These are phyloP conservation scores for Bujurquina vittata DNA, from an alignment of 2,113 vertebrate genomes.

Conservation along the genomic window DNA sequence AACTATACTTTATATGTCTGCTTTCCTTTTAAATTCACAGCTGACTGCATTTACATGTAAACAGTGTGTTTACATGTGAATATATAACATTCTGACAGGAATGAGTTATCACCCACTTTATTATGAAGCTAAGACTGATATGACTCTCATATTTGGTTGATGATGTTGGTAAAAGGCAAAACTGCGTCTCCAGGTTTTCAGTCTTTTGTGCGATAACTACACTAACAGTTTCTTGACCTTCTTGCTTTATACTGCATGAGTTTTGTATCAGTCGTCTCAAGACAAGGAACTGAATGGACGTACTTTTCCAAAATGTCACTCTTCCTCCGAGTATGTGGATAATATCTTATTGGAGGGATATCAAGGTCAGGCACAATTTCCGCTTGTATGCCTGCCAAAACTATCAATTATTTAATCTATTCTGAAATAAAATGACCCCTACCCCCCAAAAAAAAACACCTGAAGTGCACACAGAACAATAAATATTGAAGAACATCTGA, in stretches of 20 bases:
- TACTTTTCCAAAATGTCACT: not conserved
- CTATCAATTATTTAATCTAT: conserved; percentile 26
- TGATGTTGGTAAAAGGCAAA: not conserved
- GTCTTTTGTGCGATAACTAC: not conserved
- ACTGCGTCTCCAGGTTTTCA: not conserved
- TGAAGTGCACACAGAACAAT: not conserved
- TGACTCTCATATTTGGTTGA: not conserved
- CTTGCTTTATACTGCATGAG: not conserved
- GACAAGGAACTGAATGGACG: not conserved
- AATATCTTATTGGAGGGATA: not conserved
- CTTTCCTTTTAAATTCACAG: not conserved
- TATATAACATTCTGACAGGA: not conserved
- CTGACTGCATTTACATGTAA: not conserved
- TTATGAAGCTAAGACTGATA: not conserved
- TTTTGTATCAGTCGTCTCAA: not conserved
- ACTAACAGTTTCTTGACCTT: not conserved
- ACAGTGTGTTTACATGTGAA: too few relatives aligned
- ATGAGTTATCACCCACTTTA: not conserved
- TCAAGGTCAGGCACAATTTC: not conserved
- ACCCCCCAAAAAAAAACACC: not conserved
- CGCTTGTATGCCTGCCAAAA: conserved; percentile 8
- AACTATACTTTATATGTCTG: not conserved
- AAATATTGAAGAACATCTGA: conserved; percentile 21
- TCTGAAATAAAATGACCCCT: conserved; percentile 19
- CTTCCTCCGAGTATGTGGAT: not conserved